phyloP scores from a whole-genome alignment of 2,888 invertebrate genomes.

The Drosophila seclusa region DNA sequence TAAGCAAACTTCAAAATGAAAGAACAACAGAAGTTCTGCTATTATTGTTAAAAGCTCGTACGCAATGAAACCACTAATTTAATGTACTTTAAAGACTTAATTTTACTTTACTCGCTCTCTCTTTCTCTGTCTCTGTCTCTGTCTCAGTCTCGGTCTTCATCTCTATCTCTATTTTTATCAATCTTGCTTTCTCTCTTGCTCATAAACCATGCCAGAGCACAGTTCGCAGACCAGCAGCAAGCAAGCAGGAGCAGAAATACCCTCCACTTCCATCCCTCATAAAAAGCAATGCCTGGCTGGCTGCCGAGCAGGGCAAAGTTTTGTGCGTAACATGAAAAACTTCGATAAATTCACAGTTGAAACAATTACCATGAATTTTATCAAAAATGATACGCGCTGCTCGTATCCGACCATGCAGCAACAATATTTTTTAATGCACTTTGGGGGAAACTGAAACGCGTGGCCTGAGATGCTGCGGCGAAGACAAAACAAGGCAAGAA shows the following conservation, averaged over 20 bases:
- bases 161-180: neutral
- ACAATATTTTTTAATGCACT: slow-evolving; percentile 81
- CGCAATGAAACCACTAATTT: slow-evolving; percentile 53
- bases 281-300: slow-evolving; percentile 60
- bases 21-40: slow-evolving; percentile 7
- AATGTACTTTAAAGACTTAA: slow-evolving; percentile 60
- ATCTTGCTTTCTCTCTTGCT: neutral
- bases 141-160: neutral
- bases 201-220: slow-evolving; percentile 8
- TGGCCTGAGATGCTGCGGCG: slow-evolving; percentile 29
- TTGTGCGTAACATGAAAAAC: slow-evolving; percentile 80
- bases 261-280: slow-evolving; percentile 33
- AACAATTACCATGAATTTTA: slow-evolving; percentile 80
- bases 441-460: slow-evolving; percentile 76
- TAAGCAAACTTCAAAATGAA: slow-evolving; percentile 17
- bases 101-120: slow-evolving; percentile 8
- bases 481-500: slow-evolving; percentile 8
- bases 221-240: slow-evolving; percentile 2
- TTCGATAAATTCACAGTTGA: slow-evolving; percentile 81
- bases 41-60: slow-evolving; percentile 23
- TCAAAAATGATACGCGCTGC: slow-evolving; percentile 80
- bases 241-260: slow-evolving; percentile 5
- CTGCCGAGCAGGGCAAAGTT: slow-evolving; percentile 65
- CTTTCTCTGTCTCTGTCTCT: neutral
- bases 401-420: slow-evolving; percentile 81